phyloP scores from a whole-genome alignment of 1,140 invertebrate genomes.

The Saxidomus purpurata region DNA sequence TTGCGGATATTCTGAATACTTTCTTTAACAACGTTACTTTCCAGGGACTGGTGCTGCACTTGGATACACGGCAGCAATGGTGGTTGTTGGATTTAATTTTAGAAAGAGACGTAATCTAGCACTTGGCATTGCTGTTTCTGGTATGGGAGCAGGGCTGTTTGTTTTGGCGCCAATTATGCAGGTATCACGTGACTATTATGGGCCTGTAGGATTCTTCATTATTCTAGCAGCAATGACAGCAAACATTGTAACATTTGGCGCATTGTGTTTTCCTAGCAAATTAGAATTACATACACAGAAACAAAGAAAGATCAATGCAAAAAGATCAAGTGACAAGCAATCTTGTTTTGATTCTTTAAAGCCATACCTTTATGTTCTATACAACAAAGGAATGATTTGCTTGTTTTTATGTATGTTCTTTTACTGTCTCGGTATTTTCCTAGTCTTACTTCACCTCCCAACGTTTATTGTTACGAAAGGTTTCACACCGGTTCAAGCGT shows the following conservation, averaged over 20 bases:
- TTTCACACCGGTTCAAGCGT: conserved; percentile 1
- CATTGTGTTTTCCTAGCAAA: conserved; percentile 34
- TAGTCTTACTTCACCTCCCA: conserved; percentile 1
- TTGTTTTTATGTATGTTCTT: conserved; percentile 22
- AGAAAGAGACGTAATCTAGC: conserved; percentile 24
- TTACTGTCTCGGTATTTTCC: neutral
- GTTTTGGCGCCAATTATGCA: conserved; percentile 16
- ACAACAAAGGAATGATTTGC: conserved; percentile 22
- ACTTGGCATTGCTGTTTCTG: conserved; percentile 11
- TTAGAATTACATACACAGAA: conserved; percentile 22
- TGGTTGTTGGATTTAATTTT: conserved; percentile 62
- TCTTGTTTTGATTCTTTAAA: neutral
- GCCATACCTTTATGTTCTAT: neutral
- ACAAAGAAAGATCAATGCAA: neutral
- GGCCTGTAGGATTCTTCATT: conserved; percentile 41
- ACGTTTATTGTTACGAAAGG: conserved; percentile 16
- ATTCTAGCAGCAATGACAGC: conserved; percentile 38
- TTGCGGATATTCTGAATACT: too few relatives aligned
- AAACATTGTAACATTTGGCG: conserved; percentile 38
- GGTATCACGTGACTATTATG: conserved; percentile 28
- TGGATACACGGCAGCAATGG: conserved; percentile 43
- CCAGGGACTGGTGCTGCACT: conserved; percentile 37
- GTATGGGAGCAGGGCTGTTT: conserved; percentile 40
- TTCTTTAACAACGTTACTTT: too few relatives aligned
- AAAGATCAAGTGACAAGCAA: neutral